Base-by-base conservation (phyloP, 2,888 invertebrate species). In the Amphiduros pacificus region DNA sequence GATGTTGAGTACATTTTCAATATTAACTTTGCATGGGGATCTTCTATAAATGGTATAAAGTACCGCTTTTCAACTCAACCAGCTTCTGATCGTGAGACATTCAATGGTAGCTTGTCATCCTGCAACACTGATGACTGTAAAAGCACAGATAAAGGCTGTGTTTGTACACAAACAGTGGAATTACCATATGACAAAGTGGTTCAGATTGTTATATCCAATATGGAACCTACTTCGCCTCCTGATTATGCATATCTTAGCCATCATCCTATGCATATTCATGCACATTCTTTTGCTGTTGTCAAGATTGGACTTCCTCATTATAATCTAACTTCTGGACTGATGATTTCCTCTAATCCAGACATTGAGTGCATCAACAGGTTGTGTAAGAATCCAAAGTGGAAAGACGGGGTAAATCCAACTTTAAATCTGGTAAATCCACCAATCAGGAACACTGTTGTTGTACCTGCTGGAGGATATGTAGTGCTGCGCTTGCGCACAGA, bases 401-500 rank as follows among this genome's bases (percentile, higher is more conserved):
- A 54, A 6, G 71, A 68, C 28, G 74, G 73, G 26, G 69, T 70
- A 26, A 69, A 73, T 2, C 75, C 75, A 0, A 72, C 63, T 2
- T 28, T 77, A 14, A 72, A 76, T 55, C 61, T 74, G 20, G 52
- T 65, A 14, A 57, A 66, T 11, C 73, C 77, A 2, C 71, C 73
- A 6, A 60, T 71, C 22, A 78, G 78, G 55, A 78, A 79, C 65
- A 78, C 77, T 5, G 64, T 78, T 4, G 74, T 77, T 1, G 72
- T 79, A 9, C 79, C 78, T 0, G 73, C 72, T n/a, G 75, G 75
- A 14, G 78, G 79, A n/a, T 78, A 78, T 61, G 76, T 70, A 20
- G 74, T 78, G 1, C 56, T 78, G 17, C 65, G 77, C 41, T 72
- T 79, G 59, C 65, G 64, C 49, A 76, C 77, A 14, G 69, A 76